Conservation (phyloP, 1,140 invertebrate genomes). For the Subanguina moxae region DNA sequence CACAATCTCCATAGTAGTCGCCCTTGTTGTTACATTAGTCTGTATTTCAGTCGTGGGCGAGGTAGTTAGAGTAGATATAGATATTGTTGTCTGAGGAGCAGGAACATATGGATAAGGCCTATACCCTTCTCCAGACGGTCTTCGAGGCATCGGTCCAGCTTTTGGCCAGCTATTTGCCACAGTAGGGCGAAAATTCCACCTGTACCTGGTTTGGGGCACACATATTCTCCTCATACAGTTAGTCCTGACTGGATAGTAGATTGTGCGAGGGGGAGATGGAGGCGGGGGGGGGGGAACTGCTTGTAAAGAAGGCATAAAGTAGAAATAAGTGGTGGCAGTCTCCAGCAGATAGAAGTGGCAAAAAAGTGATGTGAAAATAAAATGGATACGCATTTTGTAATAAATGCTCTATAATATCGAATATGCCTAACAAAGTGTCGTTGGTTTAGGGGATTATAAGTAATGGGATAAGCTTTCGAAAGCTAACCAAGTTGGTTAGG, state of each 20-base stretch:
- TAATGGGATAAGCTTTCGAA: too few species aligned
- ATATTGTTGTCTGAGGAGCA: constrained; percentile 12
- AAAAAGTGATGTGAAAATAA: too few species aligned
- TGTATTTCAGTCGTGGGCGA: not conserved
- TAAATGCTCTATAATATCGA: too few species aligned
- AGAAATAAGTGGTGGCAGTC: not conserved
- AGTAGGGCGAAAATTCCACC: constrained; percentile 45
- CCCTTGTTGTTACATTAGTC: constrained; percentile 5
- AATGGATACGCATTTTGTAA: too few species aligned
- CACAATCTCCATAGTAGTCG: constrained; percentile 6
- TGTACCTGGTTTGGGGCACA: constrained; percentile 43
- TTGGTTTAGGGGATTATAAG: too few species aligned
- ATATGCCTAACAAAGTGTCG: too few species aligned
- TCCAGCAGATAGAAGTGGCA: too few species aligned
- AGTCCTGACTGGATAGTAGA: constrained; percentile 49
- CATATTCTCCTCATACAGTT: constrained; percentile 46
- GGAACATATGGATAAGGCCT: constrained; percentile 15
- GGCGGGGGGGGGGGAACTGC: not conserved
- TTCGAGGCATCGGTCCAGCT: too few species aligned
- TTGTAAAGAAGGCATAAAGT: constrained; percentile 2
- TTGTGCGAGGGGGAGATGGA: not conserved
- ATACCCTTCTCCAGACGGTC: too few species aligned
- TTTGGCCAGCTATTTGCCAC: constrained; percentile 10
- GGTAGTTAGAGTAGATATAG: constrained; percentile 14
- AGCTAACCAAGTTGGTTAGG: too few species aligned